Evolutionary conservation across 2,113 vertebrate genomes (phyloP).

Genomic region (Hippocampus guttulatus): DNA sequence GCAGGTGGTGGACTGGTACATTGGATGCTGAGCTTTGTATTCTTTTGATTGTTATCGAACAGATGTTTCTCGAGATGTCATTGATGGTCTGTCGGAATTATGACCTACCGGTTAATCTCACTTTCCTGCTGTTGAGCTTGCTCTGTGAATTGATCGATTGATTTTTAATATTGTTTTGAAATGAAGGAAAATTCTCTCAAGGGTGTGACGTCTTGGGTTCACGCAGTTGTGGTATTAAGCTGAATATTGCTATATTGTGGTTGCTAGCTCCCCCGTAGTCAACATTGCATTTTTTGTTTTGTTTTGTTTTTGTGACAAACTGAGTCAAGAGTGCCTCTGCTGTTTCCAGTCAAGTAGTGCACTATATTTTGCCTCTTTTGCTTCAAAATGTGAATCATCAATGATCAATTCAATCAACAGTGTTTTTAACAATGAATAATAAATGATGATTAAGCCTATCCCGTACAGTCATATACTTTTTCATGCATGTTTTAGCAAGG

Average conservation of each 20-base stretch:
- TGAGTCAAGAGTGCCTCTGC: too few relatives aligned
- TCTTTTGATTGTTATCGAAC: neutral
- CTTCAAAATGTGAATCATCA: neutral
- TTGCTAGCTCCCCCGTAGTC: too few relatives aligned
- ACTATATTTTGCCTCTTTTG: neutral
- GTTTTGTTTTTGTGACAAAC: too few relatives aligned
- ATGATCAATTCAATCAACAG: neutral
- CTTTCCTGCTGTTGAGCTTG: neutral
- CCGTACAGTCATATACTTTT: neutral
- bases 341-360: too few relatives aligned
- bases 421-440: neutral
- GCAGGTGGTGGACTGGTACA: conserved; percentile 68
- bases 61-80: neutral
- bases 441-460: neutral
- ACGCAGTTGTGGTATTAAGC: neutral
- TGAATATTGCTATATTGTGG: too few relatives aligned
- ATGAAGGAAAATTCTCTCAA: neutral
- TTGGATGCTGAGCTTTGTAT: conserved; percentile 61
- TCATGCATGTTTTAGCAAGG: neutral
- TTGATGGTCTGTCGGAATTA: neutral
- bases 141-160: neutral
- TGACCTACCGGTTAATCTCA: neutral
- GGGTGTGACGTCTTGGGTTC: neutral
- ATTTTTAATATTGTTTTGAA: neutral
- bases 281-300: too few relatives aligned